Conservation (phyloP, 2,113 vertebrate species). For the Struthidea cinerea region DNA sequence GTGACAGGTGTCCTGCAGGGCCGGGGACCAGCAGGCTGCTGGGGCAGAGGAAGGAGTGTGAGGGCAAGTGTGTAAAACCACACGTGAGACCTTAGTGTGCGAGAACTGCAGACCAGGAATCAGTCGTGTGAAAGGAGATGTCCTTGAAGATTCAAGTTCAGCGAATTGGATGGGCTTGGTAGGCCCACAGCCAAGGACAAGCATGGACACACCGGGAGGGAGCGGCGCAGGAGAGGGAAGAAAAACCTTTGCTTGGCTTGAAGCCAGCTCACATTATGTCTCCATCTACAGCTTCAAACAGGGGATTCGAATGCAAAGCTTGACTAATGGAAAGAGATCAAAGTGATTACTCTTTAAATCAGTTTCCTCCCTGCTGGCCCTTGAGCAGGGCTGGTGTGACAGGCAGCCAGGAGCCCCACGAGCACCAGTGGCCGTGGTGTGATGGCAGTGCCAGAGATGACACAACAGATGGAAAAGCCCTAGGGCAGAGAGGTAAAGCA, state of each 20-base stretch:
- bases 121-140: background rate
- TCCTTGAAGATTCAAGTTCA: background rate
- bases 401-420: background rate
- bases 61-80: background rate
- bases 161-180: background rate
- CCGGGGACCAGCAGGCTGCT: accelerated
- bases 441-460: background rate
- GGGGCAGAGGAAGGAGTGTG: background rate
- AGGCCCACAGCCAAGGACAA: background rate
- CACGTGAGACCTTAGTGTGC: accelerated
- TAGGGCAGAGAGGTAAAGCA: background rate
- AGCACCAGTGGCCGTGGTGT: background rate
- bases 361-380: background rate
- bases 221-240: background rate
- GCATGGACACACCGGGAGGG: background rate
- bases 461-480: background rate
- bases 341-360: conserved; percentile 29
- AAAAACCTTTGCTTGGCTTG: conserved; percentile 1
- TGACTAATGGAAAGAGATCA: conserved; percentile 51
- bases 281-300: background rate
- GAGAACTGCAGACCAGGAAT: background rate
- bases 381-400: background rate
- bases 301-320: conserved; percentile 35
- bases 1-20: background rate
- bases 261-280: conserved; percentile 31